Evolutionary conservation across 2,113 vertebrate species (phyloP).

Genomic region (Excalfactoria chinensis): DNA sequence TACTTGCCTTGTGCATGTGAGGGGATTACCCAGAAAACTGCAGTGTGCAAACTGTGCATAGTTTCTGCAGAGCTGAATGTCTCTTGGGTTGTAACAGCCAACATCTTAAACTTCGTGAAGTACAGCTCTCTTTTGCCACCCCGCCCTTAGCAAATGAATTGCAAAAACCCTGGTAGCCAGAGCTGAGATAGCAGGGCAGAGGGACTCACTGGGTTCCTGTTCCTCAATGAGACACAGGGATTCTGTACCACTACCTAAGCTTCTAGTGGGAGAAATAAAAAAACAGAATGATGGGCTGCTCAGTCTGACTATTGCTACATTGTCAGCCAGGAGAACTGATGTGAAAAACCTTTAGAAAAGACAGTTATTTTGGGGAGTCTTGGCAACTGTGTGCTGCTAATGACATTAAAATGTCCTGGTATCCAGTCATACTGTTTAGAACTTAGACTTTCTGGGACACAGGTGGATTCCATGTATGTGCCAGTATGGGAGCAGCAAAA

Average conservation of each 20-base stretch:
- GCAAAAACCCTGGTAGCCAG: neutral
- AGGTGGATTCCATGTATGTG: neutral
- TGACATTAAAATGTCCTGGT: neutral
- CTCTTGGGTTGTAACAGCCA: neutral
- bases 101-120: neutral
- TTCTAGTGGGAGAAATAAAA: neutral
- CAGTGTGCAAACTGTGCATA: neutral
- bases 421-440: neutral
- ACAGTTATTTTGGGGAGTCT: neutral
- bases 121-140: neutral
- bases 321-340: neutral
- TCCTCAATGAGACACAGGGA: neutral
- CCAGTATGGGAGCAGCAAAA: neutral
- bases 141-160: neutral
- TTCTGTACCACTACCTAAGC: neutral
- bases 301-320: neutral
- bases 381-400: neutral
- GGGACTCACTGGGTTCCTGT: neutral
- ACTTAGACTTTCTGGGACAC: rapidly evolving
- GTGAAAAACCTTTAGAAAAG: neutral
- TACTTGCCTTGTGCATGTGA: neutral
- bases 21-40: neutral
- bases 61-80: neutral
- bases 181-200: neutral
- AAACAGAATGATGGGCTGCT: rapidly evolving